Base-by-base conservation (phyloP, 1,140 invertebrate genomes). In the Drosophila nigromelanica region DNA sequence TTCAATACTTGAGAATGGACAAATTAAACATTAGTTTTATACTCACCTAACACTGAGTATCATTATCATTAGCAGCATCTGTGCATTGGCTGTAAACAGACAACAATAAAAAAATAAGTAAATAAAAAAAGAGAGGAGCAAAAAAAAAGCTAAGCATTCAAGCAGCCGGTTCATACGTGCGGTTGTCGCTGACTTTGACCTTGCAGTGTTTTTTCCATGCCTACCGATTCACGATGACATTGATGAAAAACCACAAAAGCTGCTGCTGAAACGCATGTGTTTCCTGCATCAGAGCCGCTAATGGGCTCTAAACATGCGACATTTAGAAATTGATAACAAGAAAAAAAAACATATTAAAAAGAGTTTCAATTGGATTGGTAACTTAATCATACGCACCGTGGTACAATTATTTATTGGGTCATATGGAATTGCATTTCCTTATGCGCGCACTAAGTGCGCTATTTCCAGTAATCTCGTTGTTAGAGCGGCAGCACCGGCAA, bases 381-480 rank as follows among this genome's bases (percentile, higher is more conserved):
- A 11, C 48, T 61, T 76, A 73, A 59, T 70, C 64, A 77, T 78
- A 80, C 78, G 79, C 79, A 75, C 48, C 39, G 79, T 64, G 74
- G 30, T 60, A 47, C 42, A 24, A 18, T 42, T 30, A 27, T 73
- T 43, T 56, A 43, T 61, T 45, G 50, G 52, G 33, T 42, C 48
- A 45, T 4, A 35, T 35, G 12, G 37, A 18, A 62, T 39, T 71
- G 48, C 72, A 67, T 78, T 75, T 81, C 74, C 66, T 71, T 64
- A 71, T 82, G 75, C 45, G 58, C 66, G 56, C 45, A 18, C 47
- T 45, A 43, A 64, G 73, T 71, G 80, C 73, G 61, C 68, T 71
- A 77, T 73, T 77, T 80, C 67, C 69, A 75, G 74, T 86, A 86
- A 86, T 86, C 81, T 69, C 81, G 54, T 70, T 67, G 70, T 33